Base-by-base conservation (phyloP, 2,113 vertebrate genomes). In the Nothoprocta perdicaria region DNA sequence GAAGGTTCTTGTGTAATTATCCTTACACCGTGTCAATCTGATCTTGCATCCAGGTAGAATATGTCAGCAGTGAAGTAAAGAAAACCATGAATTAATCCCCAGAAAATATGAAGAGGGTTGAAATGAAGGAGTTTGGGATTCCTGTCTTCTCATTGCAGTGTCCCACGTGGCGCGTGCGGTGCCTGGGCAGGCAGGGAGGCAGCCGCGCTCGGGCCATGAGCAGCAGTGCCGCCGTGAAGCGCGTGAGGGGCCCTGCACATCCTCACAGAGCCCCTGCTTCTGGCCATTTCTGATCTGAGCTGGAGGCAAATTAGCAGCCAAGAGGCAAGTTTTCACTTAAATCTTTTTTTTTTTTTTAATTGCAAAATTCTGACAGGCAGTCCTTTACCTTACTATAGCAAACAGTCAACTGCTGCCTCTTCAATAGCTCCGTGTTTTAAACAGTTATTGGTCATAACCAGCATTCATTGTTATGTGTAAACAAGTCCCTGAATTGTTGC, bases 341-440 rank as follows among this genome's bases (percentile, higher is more conserved):
- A 38, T 38, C 35, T 48, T 52, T 52, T 52, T 52, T 52, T 52
- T 52, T 18, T 26, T 91, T 69, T 33, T 71, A 93, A 93, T 83
- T 68, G 21, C 17, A 83, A 63, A 89, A 66, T 86, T 84, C 45
- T 92, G 66, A 22, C 74, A 86, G 80, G 84, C 81, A 78, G n/a
- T 35, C 29, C 18, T 80, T 92, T 43, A 58, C 48, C 43, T 93
- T 84, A 77, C 6, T 27, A 75, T 38, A 57, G 40, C 31, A 33
- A 94, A 78, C 76, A 88, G 55, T 87, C 91, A 93, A 57, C 93
- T 89, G 46, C 35, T 72, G 69, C n/a, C 53, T 89, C 57, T 88
- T 91, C 91, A 91, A 84, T 78, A 80, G 35, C 26, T 46, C 68
- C 80, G 84, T 85, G 46, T 93, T 94, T 94, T 87, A 91, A 89